These are phyloP conservation scores for Caenorhabditis angaria DNA, from an alignment of 2,888 invertebrate genomes.

Conservation along the genomic window DNA sequence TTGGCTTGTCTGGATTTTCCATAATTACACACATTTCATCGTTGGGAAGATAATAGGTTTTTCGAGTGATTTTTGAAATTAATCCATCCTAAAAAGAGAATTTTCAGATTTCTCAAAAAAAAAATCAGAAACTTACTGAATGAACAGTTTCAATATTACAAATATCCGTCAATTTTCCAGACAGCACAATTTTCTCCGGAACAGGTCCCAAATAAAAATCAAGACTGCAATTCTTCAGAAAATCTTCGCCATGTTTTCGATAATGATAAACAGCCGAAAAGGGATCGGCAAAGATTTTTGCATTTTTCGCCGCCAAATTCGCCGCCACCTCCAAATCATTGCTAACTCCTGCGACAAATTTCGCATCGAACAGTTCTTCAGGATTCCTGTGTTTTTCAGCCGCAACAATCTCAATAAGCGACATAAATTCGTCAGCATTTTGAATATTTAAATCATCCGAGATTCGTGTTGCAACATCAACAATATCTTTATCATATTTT, in stretches of 20 bases:
- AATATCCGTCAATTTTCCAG: neutral
- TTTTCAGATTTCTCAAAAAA: too few relatives aligned
- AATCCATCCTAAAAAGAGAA: neutral
- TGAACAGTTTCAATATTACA: neutral
- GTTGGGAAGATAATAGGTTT: neutral
- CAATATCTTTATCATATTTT: neutral
- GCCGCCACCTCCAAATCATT: neutral
- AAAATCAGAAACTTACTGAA: neutral
- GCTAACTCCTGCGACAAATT: neutral
- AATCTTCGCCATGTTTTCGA: neutral
- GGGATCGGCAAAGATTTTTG: neutral
- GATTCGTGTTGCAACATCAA: neutral
- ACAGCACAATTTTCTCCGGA: neutral
- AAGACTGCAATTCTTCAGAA: neutral
- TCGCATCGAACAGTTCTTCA: neutral
- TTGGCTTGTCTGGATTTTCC: neutral
- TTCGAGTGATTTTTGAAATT: neutral
- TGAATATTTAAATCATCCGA: neutral
- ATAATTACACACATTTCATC: neutral
- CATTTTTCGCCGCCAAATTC: neutral
- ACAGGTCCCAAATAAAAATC: neutral
- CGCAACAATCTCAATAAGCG: neutral
- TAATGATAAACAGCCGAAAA: neutral
- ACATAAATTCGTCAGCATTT: neutral
- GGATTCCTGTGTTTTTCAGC: neutral